phyloP scores from a whole-genome alignment of 2,888 invertebrate species.

The Drosophila subquinaria region DNA sequence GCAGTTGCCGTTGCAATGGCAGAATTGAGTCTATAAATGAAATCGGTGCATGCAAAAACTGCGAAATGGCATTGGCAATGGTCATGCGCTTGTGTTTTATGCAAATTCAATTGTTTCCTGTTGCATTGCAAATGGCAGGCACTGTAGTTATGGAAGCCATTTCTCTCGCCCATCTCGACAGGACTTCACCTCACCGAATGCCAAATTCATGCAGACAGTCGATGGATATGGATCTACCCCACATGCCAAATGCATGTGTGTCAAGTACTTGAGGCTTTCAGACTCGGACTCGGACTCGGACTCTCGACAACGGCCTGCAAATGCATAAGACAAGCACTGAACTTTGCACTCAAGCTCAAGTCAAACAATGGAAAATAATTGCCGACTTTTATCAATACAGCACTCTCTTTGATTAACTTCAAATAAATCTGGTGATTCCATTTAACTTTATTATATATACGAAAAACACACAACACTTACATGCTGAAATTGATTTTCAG shows the following conservation, averaged over 20 bases:
- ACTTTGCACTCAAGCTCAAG: slow-evolving; percentile 18
- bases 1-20: neutral
- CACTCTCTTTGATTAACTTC: neutral
- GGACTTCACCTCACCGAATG: slow-evolving; percentile 23
- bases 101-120: slow-evolving; percentile 80
- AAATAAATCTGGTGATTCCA: neutral
- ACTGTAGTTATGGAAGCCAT: slow-evolving; percentile 35
- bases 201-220: slow-evolving; percentile 41
- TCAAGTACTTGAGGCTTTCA: slow-evolving; percentile 22
- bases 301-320: slow-evolving; percentile 20
- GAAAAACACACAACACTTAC: neutral
- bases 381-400: neutral
- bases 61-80: slow-evolving; percentile 57
- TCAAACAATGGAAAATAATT: neutral
- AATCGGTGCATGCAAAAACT: slow-evolving; percentile 54
- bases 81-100: slow-evolving; percentile 71
- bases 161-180: slow-evolving; percentile 2
- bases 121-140: slow-evolving; percentile 73
- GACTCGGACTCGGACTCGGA: neutral
- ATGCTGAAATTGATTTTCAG: neutral
- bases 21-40: slow-evolving; percentile 49
- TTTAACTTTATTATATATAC: neutral
- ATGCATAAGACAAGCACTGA: slow-evolving; percentile 29
- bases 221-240: slow-evolving; percentile 33
- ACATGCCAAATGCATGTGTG: slow-evolving; percentile 17